Evolutionary conservation across 2,113 vertebrate genomes (phyloP), one percentile per base, ranked within the genome.

Genomic region (Coptodon bakossiorum): DNA sequence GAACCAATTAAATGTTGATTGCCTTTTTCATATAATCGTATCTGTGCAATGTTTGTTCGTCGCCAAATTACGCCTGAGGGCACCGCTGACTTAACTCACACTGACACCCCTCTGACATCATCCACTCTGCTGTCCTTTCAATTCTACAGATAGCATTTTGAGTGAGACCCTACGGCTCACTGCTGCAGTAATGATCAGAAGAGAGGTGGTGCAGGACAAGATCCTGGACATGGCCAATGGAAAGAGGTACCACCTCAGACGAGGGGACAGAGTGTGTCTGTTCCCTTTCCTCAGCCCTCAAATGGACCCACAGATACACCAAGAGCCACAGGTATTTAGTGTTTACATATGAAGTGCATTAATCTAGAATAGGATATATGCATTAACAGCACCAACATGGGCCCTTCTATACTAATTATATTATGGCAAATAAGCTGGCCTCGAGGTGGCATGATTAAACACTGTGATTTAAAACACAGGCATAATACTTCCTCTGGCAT

Each of bases 201-300:
- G 98, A 16, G 97, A 98, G 63, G 96, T 98, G 12, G 80, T 97
- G 82, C 90, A 88, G 80, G 96, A 97, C 48, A 95, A 96, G 93
- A 83, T 61, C 5, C 29, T 98, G 85, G 87, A 24, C 36, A 90
- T 97, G 94, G 96, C 95, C 34, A 94, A 94, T 2, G 97, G 97
- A 24, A 93, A 90, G 85, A 89, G 95, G 50, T 98, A 97, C 93
- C 85, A 34, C 40, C 96, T 98, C 38, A 96, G 98, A 68, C 92
- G 17, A 5, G 97, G 97, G 17, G 98, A 98, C 91, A 96, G 95
- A 52, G 95, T 98, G 36, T 97, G 96, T 80, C 94, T 98, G 61
- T 98, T 98, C 83, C 98, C 98, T n/a, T 97, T 97, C 86, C 92
- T 98, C 86, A 98, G 97, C 90, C 98, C 98, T 24, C 98, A 98